Evolutionary conservation across 2,888 invertebrate genomes (phyloP), one percentile per base, ranked within the genome.

Genomic region (Caradrina clavipalpis): DNA sequence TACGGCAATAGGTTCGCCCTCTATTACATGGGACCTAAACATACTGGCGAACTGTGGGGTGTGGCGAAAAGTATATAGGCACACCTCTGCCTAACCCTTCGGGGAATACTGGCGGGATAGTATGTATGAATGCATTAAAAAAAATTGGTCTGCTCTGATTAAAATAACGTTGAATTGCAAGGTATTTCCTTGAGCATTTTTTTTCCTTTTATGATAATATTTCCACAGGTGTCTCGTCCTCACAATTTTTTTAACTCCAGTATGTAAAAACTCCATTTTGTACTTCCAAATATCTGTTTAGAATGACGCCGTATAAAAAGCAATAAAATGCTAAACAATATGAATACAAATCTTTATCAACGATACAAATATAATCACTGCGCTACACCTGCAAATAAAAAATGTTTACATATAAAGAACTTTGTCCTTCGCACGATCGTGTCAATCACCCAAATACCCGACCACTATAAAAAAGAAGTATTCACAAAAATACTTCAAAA

Each of bases 401-500:
- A 82, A 82, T 78, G 71, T 58, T 55, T 35, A 71, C 55, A 74
- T 64, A 69, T 69, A 74, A 75, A 73, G 56, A 59, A 56, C 19
- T 17, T 53, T 61, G 73, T 75, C 82, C 80, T 84, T 74, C 79
- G 78, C 76, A 57, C 58, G 45, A 22, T 60, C 54, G 64, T 83
- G 84, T 85, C 83, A 85, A 73, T 83, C 85, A 82, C 83, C 83
- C 55, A 83, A 83, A 85, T 81, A 76, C 57, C 70, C 70, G 77
- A 76, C 76, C 50, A 63, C 63, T 55, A 68, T 76, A 79, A 81
- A 84, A 35, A 26, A 26, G 4, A 76, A 83, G 67, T 69, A 76
- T 70, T 63, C 67, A 84, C 87, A 88, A 88, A 86, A 79, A 78
- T 75, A n/a, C 87, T 82, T 82, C 76, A 64, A 85, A 86, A 89